Base-by-base conservation (phyloP, 2,113 vertebrate species). In the Solenodon paradoxus region DNA sequence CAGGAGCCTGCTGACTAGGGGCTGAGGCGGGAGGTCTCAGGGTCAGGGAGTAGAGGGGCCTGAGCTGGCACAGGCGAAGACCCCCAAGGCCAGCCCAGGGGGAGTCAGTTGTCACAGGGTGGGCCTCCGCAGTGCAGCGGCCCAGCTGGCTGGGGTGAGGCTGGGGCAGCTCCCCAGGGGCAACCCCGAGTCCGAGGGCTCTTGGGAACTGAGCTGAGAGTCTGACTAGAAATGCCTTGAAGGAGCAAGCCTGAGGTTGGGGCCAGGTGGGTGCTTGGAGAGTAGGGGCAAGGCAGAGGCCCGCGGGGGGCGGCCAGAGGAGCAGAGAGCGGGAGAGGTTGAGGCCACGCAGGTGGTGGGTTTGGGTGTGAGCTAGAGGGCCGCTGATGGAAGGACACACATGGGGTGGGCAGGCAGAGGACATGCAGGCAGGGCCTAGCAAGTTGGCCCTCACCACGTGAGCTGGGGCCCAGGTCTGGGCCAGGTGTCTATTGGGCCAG, bases 101-200 rank as follows among this genome's bases (percentile, higher is more conserved):
- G 47, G 26, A n/a, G n/a, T n/a, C n/a, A n/a, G n/a, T n/a, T n/a
- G n/a, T n/a, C 26, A 22, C 19, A 7, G 19, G 19, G 75, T 4
- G 24, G 38, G 59, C 1, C n/a, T n/a, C 5, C 7, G 9, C n/a
- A 9, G n/a, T 38, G 22, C 0, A 7, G 19, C 16, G 0, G 20
- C 28, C 88, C 11, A 16, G 1, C 0, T 2, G 35, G 38, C 68
- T 10, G 28, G 28, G 32, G 13, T 7, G 32, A 47, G 42, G 19
- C 17, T 13, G 71, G 26, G 6, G 0, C 12, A 9, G 24, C 13
- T 24, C 22, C 40, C 28, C 4, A 3, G 5, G 12, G 47, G 15
- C 66, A 38, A 68, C 63, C 38, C 55, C 11, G 35, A 35, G 74
- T 47, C 51, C 6, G 38, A 17, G 61, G 59, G 63, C 24, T 40